These are phyloP conservation scores for Brenthis ino DNA, from an alignment of 2,888 invertebrate species.

Conservation along the genomic window DNA sequence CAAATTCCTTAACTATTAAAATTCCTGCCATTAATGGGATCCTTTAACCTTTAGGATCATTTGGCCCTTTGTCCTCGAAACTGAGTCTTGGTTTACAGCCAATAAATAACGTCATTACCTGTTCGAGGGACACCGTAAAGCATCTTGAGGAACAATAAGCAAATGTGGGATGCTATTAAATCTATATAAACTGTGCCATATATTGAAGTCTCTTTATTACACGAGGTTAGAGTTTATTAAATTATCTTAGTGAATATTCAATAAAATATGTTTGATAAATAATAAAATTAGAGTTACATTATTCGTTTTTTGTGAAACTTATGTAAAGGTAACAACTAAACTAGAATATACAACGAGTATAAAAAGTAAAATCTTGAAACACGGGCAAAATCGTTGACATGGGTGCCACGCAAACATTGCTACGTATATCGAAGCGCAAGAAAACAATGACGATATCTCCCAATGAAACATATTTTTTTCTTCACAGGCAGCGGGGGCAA, in stretches of 20 bases:
- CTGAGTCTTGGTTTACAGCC: constrained; percentile 58
- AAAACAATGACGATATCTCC: constrained; percentile 49
- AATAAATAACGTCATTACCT: constrained; percentile 79
- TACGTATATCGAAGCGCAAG: constrained; percentile 39
- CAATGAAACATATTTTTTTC: constrained; percentile 51
- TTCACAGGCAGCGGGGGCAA: constrained; percentile 67
- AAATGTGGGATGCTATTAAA: constrained; percentile 72
- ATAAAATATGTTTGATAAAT: neutral
- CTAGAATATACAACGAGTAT: too few species aligned
- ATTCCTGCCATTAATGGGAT: constrained; percentile 53
- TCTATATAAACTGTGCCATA: constrained; percentile 67
- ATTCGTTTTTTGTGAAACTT: neutral
- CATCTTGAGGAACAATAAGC: constrained; percentile 75
- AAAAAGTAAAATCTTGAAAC: neutral
- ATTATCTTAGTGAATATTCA: neutral
- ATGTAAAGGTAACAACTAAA: too few species aligned
- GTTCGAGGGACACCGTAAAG: constrained; percentile 63
- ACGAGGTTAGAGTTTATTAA: constrained; percentile 2
- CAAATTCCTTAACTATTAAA: constrained; percentile 56
- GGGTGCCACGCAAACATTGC: constrained; percentile 12
- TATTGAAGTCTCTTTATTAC: constrained; percentile 65
- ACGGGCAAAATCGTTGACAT: neutral
- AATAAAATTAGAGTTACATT: neutral
- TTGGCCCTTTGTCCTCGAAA: constrained; percentile 64
- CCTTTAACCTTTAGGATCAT: constrained; percentile 52